Conservation (phyloP, 2,113 vertebrate species). For the Tretioscincus oriximinensis region DNA sequence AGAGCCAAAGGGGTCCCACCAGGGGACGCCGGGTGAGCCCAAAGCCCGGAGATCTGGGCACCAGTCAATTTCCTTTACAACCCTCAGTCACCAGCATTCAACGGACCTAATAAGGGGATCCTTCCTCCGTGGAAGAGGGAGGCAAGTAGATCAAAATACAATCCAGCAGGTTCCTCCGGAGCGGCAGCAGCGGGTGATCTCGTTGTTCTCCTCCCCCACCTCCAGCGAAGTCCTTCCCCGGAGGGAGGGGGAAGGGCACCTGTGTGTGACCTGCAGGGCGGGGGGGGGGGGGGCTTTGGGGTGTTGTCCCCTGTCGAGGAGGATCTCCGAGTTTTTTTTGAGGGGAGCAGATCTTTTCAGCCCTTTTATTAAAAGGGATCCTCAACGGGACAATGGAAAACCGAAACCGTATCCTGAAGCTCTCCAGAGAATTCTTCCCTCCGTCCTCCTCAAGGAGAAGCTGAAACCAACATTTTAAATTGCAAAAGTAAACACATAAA, state of each 20-base stretch:
- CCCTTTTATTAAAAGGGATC: background rate
- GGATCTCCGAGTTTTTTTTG: conserved; percentile 46
- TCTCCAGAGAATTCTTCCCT: conserved; percentile 44
- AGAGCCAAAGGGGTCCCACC: conserved; percentile 15
- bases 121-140: background rate
- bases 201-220: background rate
- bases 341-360: background rate
- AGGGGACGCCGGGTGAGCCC: conserved; percentile 36
- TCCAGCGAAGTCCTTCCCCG: background rate
- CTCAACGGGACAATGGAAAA: background rate
- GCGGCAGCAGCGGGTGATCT: background rate
- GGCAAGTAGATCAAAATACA: background rate
- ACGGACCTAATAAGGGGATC: too few species aligned
- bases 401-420: background rate
- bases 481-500: background rate
- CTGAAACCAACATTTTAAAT: conserved; percentile 48
- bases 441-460: conserved; percentile 41
- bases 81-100: background rate
- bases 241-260: conserved; percentile 1
- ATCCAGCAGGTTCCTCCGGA: too few species aligned
- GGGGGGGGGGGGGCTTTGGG: conserved; percentile 32
- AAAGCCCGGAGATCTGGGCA: conserved; percentile 2
- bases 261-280: background rate
- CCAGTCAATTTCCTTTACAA: too few species aligned
- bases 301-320: conserved; percentile 48